A percentile compares a stretch with the other conserved stretches of the same genome.
Conservation (phyloP, 2,888 invertebrate species). For the Chrysina gloriosa region DNA sequence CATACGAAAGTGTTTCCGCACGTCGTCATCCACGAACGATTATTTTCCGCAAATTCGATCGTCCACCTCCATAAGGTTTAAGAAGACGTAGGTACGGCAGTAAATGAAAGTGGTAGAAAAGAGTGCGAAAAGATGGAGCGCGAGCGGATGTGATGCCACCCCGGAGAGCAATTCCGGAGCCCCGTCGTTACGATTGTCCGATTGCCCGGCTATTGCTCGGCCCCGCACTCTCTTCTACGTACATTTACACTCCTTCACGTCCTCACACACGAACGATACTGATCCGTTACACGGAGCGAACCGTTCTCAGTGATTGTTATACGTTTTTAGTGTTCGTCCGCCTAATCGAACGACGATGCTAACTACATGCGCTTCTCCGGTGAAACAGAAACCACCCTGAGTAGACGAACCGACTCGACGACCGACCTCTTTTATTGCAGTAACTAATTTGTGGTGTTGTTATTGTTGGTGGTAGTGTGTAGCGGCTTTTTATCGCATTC, state of each 20-base stretch:
- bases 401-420: not conserved
- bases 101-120: constrained; percentile 60
- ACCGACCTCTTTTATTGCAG: constrained; percentile 40
- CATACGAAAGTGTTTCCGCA: constrained; percentile 23
- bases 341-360: constrained; percentile 62
- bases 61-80: constrained; percentile 27
- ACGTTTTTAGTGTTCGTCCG: constrained; percentile 60
- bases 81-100: constrained; percentile 41
- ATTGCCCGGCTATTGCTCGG: constrained; percentile 66
- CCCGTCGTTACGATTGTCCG: constrained; percentile 73
- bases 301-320: constrained; percentile 61
- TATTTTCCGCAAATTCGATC: constrained; percentile 34
- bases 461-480: constrained; percentile 43
- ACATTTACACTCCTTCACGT: constrained; percentile 36
- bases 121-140: constrained; percentile 55
- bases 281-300: constrained; percentile 49
- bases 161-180: constrained; percentile 71
- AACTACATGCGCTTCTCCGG: constrained; percentile 52
- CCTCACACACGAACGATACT: constrained; percentile 41
- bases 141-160: constrained; percentile 65
- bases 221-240: constrained; percentile 45
- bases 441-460: constrained; percentile 60
- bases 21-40: constrained; percentile 32
- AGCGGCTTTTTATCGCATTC: constrained; percentile 59
- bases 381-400: constrained; percentile 7